Evolutionary conservation across 35 echinoderm and acorn worm species (phyloP).

Genomic region (Heliocidaris tuberculata): DNA sequence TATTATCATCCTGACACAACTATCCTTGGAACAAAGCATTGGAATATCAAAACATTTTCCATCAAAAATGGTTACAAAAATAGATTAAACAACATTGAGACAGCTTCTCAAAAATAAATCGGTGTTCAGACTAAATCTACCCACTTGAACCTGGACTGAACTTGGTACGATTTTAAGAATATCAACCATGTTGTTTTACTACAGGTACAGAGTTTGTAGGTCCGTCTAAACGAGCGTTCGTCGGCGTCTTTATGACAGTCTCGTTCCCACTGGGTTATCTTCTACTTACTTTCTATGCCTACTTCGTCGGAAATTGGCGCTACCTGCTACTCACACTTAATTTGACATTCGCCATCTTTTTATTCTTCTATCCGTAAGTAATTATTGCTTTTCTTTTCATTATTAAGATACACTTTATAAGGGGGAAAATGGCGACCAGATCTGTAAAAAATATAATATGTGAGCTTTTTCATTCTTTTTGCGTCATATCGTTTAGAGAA

Average conservation of each 20-base stretch:
- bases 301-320: conserved; percentile 72
- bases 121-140: no score
- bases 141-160: no score
- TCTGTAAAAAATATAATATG: neutral
- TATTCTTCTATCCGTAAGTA: conserved; percentile 74
- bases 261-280: conserved; percentile 69
- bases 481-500: no score
- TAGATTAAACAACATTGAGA: no score
- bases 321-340: conserved; percentile 62
- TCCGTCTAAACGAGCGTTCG: conserved; percentile 70
- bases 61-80: no score
- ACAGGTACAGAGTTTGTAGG: conserved; percentile 79
- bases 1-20: no score
- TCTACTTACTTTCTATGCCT: conserved; percentile 61
- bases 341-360: conserved; percentile 45
- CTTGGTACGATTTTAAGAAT: no score
- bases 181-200: neutral
- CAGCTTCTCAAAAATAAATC: no score
- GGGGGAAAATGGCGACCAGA: neutral
- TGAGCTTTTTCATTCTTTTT: neutral
- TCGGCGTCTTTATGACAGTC: conserved; percentile 59
- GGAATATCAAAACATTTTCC: no score
- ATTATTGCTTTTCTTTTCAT: neutral
- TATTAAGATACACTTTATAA: no score
- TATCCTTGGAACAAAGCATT: no score